Evolutionary conservation across 2,888 invertebrate species (phyloP), one percentile per base, ranked within the genome.

Genomic region (Halictus ligatus): DNA sequence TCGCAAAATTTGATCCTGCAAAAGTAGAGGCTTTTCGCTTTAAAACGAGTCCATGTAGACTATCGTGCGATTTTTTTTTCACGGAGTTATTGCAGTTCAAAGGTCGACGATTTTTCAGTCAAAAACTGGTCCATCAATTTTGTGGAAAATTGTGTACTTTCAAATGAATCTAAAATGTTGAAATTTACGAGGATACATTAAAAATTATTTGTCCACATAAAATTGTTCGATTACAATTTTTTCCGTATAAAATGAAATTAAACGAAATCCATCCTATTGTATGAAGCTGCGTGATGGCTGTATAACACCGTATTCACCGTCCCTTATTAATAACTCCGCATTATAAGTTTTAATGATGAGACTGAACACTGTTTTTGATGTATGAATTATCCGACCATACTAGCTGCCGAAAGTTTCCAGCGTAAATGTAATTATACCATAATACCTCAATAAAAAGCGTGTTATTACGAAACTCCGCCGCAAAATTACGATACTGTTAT

Each of bases 271-370:
- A 64, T 29, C 64, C 29, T 7, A 1, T 29, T 7, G 25, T 0
- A 5, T 1, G 15, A 29, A 15, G 54, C 54, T 54, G 21, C 8
- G 21, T 21, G 10, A 60, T 12, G 6, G 5, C 60, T 1, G 13
- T 13, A 25, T 5, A n/a, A 0, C 25, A 13, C 25, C 13, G 29
- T 29, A 29, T 15, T 64, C 29, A 6, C 29, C 15, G 64, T 64
- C 13, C 15, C 15, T 64, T 29, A 64, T 29, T 64, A 64, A 29
- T 64, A 29, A 1, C 64, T 29, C 15, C 25, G 64, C 29, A 64
- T 64, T 29, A 64, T 25, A 64, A 64, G 64, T 64, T 64, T 64
- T 64, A 64, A 64, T 15, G 64, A 64, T 64, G 64, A 64, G n/a
- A 64, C 64, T 29, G 60, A 21, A 4, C 60, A 1, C 6, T 6